Conservation (phyloP, 1,140 invertebrate genomes). For the Trachymyrmex cornetzi region DNA sequence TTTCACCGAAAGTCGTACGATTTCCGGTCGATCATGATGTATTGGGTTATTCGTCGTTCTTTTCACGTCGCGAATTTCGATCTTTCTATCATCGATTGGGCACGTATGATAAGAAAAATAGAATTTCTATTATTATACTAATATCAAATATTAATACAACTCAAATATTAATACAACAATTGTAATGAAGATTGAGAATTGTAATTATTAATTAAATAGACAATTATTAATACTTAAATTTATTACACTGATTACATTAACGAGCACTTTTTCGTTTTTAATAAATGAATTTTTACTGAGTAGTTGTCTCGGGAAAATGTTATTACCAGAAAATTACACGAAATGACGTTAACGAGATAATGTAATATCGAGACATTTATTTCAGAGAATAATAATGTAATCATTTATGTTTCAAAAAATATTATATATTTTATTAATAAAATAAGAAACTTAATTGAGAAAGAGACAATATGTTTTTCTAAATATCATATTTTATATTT, state of each 20-base stretch:
- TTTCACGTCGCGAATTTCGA: constrained; percentile 21
- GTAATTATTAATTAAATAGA: background rate
- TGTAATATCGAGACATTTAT: background rate
- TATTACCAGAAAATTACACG: background rate
- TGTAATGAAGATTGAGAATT: constrained; percentile 3
- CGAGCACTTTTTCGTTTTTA: background rate
- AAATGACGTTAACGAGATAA: background rate
- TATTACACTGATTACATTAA: background rate
- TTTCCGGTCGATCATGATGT: constrained; percentile 22
- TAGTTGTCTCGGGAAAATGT: background rate
- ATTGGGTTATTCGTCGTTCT: constrained; percentile 49
- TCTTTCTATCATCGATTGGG: constrained; percentile 4
- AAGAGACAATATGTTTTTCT: background rate
- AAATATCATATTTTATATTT: background rate
- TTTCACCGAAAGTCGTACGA: constrained; percentile 54
- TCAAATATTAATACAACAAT: background rate
- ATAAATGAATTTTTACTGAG: background rate
- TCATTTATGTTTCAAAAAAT: background rate
- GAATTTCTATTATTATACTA: background rate
- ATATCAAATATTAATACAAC: background rate
- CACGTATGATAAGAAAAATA: background rate
- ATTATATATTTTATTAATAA: background rate
- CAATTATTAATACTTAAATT: background rate
- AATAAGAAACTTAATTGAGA: background rate
- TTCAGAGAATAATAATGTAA: background rate